Evolutionary conservation across 2,888 invertebrate genomes (phyloP).

Genomic region (Trileptium ribeirensis): DNA sequence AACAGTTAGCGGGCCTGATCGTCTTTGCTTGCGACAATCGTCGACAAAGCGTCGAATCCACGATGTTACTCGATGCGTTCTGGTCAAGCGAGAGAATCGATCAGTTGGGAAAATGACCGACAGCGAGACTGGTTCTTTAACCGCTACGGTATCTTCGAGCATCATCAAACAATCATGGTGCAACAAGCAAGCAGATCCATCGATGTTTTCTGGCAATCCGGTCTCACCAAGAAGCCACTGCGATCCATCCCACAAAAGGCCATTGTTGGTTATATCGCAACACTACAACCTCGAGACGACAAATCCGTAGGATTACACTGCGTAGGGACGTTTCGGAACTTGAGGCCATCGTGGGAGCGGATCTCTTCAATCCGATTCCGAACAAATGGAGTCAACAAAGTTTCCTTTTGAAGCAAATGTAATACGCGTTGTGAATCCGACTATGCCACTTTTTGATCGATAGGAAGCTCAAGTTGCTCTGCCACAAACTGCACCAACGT

Average conservation of each 20-base stretch:
- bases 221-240: background rate
- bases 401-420: background rate
- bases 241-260: background rate
- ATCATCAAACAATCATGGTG: too few relatives aligned
- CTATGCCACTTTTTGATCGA: background rate
- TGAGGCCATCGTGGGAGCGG: background rate
- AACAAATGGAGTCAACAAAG: background rate
- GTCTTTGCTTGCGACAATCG: too few relatives aligned
- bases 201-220: background rate
- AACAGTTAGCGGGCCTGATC: too few relatives aligned
- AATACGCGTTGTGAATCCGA: slow-evolving; percentile 8
- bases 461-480: background rate
- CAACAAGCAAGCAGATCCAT: too few relatives aligned
- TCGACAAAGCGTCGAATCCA: too few relatives aligned
- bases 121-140: too few relatives aligned
- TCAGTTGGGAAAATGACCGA: too few relatives aligned
- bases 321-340: slow-evolving; percentile 8
- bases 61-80: too few relatives aligned
- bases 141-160: too few relatives aligned
- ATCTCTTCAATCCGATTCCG: background rate
- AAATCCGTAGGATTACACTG: slow-evolving; percentile 42
- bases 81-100: too few relatives aligned
- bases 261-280: background rate
- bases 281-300: background rate
- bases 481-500: background rate